Percentiles rank a stretch among this genome's conserved stretches.
These are phyloP conservation scores for Chirona hameri DNA, from an alignment of 2,888 invertebrate species.

Conservation along the genomic window DNA sequence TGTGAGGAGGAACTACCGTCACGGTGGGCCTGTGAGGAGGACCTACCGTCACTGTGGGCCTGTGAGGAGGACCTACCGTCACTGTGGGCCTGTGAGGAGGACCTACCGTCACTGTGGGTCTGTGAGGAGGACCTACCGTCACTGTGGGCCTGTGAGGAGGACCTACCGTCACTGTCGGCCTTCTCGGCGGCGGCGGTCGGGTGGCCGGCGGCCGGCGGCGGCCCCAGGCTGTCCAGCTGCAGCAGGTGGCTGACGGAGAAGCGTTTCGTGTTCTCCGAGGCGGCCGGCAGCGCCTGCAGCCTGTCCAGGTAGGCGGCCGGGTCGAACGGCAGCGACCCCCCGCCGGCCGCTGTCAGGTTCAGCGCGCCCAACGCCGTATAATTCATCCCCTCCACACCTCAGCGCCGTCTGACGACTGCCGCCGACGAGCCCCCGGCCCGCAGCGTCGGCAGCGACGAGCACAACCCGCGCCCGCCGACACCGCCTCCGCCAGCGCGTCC, in stretches of 20 bases:
- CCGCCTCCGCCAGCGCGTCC: not conserved
- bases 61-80: too few species aligned
- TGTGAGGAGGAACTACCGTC: too few species aligned
- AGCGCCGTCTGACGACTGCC: not conserved
- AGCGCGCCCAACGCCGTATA: not conserved
- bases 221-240: constrained; percentile 23
- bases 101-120: too few species aligned
- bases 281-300: not conserved
- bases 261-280: not conserved
- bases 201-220: too few species aligned
- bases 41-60: too few species aligned
- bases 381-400: not conserved
- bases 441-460: constrained; percentile 1
- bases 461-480: not conserved
- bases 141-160: too few species aligned
- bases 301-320: not conserved
- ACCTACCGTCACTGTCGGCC: not conserved
- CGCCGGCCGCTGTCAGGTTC: constrained; percentile 8
- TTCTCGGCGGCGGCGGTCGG: not conserved
- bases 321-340: not conserved
- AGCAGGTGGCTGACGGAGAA: constrained; percentile 23
- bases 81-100: too few species aligned
- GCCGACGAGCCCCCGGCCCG: not conserved
- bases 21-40: too few species aligned
- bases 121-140: not conserved